phyloP scores from a whole-genome alignment of 2,113 vertebrate species.

The Tragelaphus buxtoni region DNA sequence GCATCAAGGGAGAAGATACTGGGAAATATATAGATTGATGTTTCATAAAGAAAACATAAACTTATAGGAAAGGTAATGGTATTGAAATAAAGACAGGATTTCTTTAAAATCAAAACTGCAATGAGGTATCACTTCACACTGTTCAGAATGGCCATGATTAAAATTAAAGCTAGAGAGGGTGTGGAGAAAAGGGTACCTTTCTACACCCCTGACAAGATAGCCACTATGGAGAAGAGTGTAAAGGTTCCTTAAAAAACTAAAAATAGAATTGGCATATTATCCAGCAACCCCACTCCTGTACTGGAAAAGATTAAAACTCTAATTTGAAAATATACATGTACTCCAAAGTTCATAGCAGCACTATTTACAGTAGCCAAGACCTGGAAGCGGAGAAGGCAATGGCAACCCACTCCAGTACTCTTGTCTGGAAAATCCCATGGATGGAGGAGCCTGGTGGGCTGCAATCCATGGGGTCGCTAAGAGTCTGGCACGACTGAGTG shows the following conservation, averaged over 20 bases:
- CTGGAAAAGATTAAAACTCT: neutral
- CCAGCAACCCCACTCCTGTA: neutral
- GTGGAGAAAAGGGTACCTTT: neutral
- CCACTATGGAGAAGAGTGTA: neutral
- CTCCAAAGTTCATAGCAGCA: too few species aligned
- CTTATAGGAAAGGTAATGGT: neutral
- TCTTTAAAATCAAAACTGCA: neutral
- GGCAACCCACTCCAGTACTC: too few species aligned
- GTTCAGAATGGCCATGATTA: neutral
- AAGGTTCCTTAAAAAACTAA: neutral
- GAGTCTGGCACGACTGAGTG: too few species aligned
- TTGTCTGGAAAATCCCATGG: too few species aligned
- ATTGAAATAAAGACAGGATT: neutral
- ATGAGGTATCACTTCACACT: neutral
- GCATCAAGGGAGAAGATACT: neutral
- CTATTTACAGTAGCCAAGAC: neutral
- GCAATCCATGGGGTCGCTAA: too few species aligned
- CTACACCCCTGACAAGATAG: neutral
- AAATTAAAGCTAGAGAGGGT: neutral
- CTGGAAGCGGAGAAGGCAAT: neutral
- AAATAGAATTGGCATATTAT: neutral
- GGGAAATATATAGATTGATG: neutral
- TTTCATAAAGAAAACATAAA: neutral
- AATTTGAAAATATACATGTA: neutral
- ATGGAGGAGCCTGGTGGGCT: too few species aligned